Conservation (phyloP, 2,797 vertebrate genomes). For the Acanthurus leucopareius region DNA sequence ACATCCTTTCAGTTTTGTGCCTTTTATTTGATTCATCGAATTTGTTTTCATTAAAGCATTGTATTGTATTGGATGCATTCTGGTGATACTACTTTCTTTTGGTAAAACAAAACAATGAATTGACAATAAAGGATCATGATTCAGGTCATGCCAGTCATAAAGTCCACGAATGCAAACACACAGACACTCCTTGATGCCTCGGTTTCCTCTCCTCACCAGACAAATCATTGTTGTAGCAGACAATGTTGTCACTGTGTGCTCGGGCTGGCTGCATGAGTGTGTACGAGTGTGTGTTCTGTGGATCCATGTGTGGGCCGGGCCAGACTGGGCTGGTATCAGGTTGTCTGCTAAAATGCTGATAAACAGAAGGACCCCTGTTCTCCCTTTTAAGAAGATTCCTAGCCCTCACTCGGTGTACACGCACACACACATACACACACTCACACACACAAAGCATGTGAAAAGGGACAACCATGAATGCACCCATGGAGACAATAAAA, state of each 20-base stretch:
- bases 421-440: too few species aligned
- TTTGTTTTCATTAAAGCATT: too few species aligned
- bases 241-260: conserved; percentile 23
- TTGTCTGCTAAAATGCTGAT: conserved; percentile 57
- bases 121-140: too few species aligned
- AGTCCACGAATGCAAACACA: background rate
- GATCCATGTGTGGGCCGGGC: background rate
- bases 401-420: background rate
- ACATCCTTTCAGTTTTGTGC: too few species aligned
- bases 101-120: too few species aligned
- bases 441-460: too few species aligned
- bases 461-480: too few species aligned
- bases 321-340: conserved; percentile 49
- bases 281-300: conserved; percentile 3
- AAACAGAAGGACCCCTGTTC: conserved; percentile 76
- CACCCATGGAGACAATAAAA: too few species aligned
- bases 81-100: too few species aligned
- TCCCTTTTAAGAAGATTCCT: conserved; percentile 25
- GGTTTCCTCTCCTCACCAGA: background rate
- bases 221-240: background rate
- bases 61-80: too few species aligned
- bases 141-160: too few species aligned
- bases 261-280: conserved; percentile 3
- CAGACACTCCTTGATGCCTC: conserved; percentile 1
- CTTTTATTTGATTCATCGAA: too few species aligned